phyloP scores from a whole-genome alignment of 2,113 vertebrate species.

The Chroicocephalus ridibundus region DNA sequence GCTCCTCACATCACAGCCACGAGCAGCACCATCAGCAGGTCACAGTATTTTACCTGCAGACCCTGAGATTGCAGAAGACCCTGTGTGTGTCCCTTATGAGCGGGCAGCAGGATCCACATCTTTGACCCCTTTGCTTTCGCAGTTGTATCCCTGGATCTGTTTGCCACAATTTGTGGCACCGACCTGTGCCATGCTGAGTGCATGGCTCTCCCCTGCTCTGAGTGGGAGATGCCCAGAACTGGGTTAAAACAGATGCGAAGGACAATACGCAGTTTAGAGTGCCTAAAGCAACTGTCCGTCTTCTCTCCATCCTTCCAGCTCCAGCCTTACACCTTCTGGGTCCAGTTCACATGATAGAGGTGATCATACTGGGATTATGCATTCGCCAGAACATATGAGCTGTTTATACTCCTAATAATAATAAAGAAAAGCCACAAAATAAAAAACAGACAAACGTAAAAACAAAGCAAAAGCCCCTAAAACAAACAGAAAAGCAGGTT shows the following conservation, averaged over 20 bases:
- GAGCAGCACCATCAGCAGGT: neutral
- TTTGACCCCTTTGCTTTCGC: neutral
- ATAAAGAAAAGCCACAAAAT: neutral
- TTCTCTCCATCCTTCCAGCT: neutral
- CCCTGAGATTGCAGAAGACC: neutral
- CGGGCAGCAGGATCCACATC: neutral
- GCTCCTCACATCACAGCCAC: neutral
- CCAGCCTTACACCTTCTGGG: neutral
- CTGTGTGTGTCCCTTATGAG: accelerated
- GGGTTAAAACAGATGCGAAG: neutral
- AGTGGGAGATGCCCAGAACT: neutral
- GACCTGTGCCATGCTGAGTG: neutral
- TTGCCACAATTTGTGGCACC: neutral
- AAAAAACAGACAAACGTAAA: neutral
- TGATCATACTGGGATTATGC: neutral
- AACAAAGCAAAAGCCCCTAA: neutral
- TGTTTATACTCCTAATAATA: neutral
- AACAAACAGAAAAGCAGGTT: neutral
- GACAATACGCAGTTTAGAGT: neutral
- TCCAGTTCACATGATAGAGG: neutral
- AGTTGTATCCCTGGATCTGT: neutral
- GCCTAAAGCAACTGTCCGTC: neutral
- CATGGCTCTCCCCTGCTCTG: neutral
- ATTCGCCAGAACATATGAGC: neutral
- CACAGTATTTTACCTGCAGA: neutral